Conservation (phyloP, 2,888 invertebrate species). For the Drosophila longiperda region DNA sequence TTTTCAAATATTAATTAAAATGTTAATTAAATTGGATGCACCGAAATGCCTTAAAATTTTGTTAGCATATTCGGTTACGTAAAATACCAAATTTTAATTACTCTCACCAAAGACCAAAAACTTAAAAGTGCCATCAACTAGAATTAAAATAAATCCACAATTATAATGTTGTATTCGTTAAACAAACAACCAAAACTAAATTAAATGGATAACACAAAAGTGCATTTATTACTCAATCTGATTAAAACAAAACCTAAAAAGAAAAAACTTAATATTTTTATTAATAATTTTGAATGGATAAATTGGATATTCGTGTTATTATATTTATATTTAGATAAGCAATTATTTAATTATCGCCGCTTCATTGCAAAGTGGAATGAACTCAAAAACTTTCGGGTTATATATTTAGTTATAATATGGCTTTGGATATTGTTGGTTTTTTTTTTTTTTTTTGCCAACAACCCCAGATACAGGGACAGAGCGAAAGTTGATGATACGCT, state of each 20-base stretch:
- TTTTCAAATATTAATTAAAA: conserved; percentile 16
- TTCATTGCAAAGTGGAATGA: conserved; percentile 22
- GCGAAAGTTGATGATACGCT: conserved; percentile 56
- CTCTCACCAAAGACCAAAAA: background rate
- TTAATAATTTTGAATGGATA: background rate
- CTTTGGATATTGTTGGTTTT: conserved; percentile 5
- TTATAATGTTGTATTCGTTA: no score
- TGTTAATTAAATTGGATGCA: background rate
- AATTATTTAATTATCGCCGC: conserved; percentile 4
- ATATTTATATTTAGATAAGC: conserved; percentile 9
- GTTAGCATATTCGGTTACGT: background rate
- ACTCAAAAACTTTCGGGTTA: conserved; percentile 13
- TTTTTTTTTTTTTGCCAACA: background rate
- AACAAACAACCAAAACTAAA: conserved; percentile 3
- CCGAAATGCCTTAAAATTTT: background rate
- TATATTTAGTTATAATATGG: background rate
- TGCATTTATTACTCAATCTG: background rate
- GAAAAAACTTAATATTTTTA: no score
- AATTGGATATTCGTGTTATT: background rate
- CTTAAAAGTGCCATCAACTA: no score
- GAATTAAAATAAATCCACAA: background rate
- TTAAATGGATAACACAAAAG: background rate
- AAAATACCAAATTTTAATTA: background rate
- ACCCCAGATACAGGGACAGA: conserved; percentile 31
- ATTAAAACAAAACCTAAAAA: no score